These are phyloP conservation scores for Kryptolebias marmoratus DNA, from an alignment of 2,113 vertebrate genomes.

Conservation along the genomic window DNA sequence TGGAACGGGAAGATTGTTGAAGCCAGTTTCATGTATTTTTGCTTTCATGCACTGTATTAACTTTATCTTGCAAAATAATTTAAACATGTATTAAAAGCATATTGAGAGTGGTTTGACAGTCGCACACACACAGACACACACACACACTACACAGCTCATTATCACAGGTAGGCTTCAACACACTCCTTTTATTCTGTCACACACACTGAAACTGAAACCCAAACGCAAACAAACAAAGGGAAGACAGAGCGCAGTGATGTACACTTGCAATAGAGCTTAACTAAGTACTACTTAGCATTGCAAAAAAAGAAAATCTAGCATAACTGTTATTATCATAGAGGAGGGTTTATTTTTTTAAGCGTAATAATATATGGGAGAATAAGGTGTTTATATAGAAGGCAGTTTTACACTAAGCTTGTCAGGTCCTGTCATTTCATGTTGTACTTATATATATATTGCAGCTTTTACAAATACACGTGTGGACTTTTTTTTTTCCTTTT, in stretches of 20 bases:
- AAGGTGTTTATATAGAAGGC: constrained; percentile 79
- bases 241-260: constrained; percentile 69
- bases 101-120: constrained; percentile 47
- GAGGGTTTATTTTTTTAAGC: constrained; percentile 84
- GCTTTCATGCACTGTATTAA: constrained; percentile 73
- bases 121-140: constrained; percentile 19
- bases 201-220: constrained; percentile 70
- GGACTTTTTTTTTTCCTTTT: constrained; percentile 76
- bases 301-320: constrained; percentile 75
- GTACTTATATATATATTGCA: constrained; percentile 70
- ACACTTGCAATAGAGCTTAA: constrained; percentile 81
- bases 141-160: constrained; percentile 22
- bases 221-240: constrained; percentile 72
- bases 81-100: constrained; percentile 35
- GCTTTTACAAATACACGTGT: constrained; percentile 78
- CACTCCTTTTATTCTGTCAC: constrained; percentile 48
- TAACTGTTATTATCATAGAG: constrained; percentile 83
- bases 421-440: constrained; percentile 71
- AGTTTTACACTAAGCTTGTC: constrained; percentile 80
- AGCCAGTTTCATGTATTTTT: constrained; percentile 56
- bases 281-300: constrained; percentile 81
- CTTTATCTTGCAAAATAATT: constrained; percentile 63
- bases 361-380: constrained; percentile 85
- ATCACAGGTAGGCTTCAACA: constrained; percentile 34
- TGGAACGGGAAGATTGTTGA: constrained; percentile 38